These are phyloP conservation scores for Pegea sp. DNA, from an alignment of 23 tunicate genomes.

Conservation along the genomic window DNA sequence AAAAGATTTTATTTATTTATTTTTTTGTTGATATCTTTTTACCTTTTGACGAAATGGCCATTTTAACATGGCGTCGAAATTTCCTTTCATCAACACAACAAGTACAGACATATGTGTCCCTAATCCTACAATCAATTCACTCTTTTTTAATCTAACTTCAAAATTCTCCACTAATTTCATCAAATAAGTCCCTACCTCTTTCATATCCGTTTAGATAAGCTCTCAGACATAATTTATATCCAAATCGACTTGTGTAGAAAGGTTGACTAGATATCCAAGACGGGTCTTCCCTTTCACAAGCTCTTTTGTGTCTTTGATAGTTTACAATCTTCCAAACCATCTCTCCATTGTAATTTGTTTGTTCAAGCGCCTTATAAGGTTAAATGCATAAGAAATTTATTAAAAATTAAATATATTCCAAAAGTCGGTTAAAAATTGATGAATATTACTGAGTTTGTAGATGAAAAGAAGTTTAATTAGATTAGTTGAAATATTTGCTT, in stretches of 20 bases:
- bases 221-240: constrained; percentile 81
- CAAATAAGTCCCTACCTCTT: constrained; percentile 80
- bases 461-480: too few species aligned
- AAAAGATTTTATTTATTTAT: background rate
- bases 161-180: too few species aligned
- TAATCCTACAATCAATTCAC: too few species aligned
- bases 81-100: constrained; percentile 89
- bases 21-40: background rate
- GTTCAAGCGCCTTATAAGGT: constrained; percentile 54
- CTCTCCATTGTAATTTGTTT: constrained; percentile 57
- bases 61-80: constrained; percentile 62
- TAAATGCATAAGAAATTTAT: too few species aligned
- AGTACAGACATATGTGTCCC: constrained; percentile 87
- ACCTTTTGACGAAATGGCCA: constrained; percentile 97
- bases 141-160: too few species aligned
- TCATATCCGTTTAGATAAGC: constrained; percentile 75
- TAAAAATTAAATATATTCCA: too few species aligned
- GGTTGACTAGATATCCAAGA: constrained; percentile 38
- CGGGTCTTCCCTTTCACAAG: constrained; percentile 6
- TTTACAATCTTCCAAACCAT: constrained; percentile 66
- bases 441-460: too few species aligned
- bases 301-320: constrained; percentile 31
- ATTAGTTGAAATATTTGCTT: too few species aligned
- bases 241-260: constrained; percentile 68
- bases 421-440: too few species aligned